A percentile compares a stretch with the other conserved stretches of the same genome.
These are phyloP conservation scores for Pyralis farinalis DNA, from an alignment of 2,888 invertebrate genomes.

Conservation along the genomic window DNA sequence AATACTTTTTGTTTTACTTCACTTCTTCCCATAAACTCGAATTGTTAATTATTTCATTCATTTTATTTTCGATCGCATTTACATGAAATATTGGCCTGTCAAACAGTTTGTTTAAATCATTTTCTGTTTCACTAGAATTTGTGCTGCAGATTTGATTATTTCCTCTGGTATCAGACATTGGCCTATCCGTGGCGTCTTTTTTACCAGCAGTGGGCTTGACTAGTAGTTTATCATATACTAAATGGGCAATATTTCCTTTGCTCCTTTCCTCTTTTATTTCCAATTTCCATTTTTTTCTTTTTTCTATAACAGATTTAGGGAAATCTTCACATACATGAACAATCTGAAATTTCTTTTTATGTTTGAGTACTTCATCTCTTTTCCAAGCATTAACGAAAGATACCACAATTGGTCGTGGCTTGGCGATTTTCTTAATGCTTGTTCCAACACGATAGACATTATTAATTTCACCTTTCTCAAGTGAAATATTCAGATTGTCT, in stretches of 20 bases:
- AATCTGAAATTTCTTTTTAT: constrained; percentile 4
- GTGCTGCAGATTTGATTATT: neutral
- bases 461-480: neutral
- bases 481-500: neutral
- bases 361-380: constrained; percentile 6
- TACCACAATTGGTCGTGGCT: constrained; percentile 4
- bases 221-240: constrained; percentile 7
- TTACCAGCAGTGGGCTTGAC: neutral
- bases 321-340: constrained; percentile 5
- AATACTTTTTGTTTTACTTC: too few species aligned
- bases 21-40: too few species aligned
- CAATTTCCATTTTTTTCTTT: neutral
- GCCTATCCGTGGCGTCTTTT: neutral
- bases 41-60: too few species aligned
- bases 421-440: neutral
- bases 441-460: constrained; percentile 6
- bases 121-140: neutral
- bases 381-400: constrained; percentile 3
- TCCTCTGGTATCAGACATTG: neutral
- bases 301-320: constrained; percentile 5
- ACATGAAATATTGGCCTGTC: neutral
- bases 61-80: too few species aligned
- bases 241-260: constrained; percentile 5
- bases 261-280: constrained; percentile 6
- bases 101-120: neutral